Evolutionary conservation across 2,113 vertebrate species (phyloP), one percentile per base, ranked within the genome.

Genomic region (Rhagologus leucostigma): DNA sequence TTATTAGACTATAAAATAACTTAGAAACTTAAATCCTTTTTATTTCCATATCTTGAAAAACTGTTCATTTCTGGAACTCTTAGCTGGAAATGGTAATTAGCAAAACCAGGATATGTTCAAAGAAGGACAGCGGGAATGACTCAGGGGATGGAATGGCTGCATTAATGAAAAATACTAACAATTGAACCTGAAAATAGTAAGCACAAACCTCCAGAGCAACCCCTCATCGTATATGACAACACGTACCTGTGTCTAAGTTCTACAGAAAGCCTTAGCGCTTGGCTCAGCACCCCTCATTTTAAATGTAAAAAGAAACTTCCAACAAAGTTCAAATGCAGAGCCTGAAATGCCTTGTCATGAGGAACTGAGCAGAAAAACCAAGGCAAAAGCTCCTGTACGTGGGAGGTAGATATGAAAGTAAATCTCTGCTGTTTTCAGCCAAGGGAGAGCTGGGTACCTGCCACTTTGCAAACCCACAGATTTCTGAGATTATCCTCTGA

Each of bases 401-500:
- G 76, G 92, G 92, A 96, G 67, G 91, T 60, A 80, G 70, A 69
- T 75, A 60, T 52, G 79, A 91, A 94, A 96, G 90, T 90, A 93
- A 74, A 63, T 88, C 67, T 93, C 63, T 83, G 64, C 82, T 93
- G 89, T 81, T 94, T 93, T 77, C 90, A 97, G 90, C 92, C 60
- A 84, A 96, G 71, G 79, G 35, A 95, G 85, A 75, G 52, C 85
- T 96, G 87, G 68, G 88, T 88, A 93, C 88, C 93, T 94, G 95
- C 93, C 79, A 90, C 87, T 96, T 93, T 86, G 53, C 55, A 96
- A 96, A 77, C 95, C 92, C 88, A 94, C 95, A 95, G 93, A 78
- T 86, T 90, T 93, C 95, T 94, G 95, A 96, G 85, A 88, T 95
- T 94, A 93, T 93, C 82, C 39, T 90, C 50, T 81, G 92, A 88